Evolutionary conservation across 1,140 invertebrate species (phyloP).

Genomic region (Anastrepha obliqua): DNA sequence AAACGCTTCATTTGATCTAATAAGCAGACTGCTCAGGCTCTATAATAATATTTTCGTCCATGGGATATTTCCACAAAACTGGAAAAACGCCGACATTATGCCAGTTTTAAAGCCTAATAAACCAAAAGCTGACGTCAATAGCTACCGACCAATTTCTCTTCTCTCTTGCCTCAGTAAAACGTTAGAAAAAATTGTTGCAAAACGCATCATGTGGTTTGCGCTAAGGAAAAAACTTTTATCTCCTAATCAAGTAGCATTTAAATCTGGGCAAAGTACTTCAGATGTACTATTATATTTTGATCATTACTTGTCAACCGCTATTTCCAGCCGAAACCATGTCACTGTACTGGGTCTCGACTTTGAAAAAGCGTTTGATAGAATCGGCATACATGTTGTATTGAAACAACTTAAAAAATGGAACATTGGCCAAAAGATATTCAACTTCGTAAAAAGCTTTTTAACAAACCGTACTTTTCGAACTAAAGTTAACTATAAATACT

Average conservation of each 20-base stretch:
- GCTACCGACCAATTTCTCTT: constrained; percentile 22
- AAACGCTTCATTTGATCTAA: neutral
- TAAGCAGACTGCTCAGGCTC: neutral
- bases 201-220: constrained; percentile 38
- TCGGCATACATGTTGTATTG: constrained; percentile 45
- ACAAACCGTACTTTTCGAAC: constrained; percentile 17
- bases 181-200: constrained; percentile 38
- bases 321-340: constrained; percentile 50
- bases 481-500: constrained; percentile 28
- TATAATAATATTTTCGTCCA: constrained; percentile 1
- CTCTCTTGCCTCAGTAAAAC: constrained; percentile 45
- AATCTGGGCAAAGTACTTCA: neutral
- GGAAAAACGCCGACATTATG: neutral
- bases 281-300: constrained; percentile 49
- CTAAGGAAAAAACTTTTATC: constrained; percentile 1
- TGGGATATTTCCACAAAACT: neutral
- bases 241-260: constrained; percentile 52
- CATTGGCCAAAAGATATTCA: constrained; percentile 54
- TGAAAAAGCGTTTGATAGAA: constrained; percentile 54
- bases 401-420: constrained; percentile 43
- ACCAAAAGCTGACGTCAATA: neutral
- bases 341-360: constrained; percentile 34
- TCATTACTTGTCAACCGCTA: neutral
- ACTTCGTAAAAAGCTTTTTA: constrained; percentile 54
- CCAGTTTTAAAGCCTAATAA: neutral